Evolutionary conservation across 2,113 vertebrate species (phyloP).

Genomic region (Semnornis frantzii): DNA sequence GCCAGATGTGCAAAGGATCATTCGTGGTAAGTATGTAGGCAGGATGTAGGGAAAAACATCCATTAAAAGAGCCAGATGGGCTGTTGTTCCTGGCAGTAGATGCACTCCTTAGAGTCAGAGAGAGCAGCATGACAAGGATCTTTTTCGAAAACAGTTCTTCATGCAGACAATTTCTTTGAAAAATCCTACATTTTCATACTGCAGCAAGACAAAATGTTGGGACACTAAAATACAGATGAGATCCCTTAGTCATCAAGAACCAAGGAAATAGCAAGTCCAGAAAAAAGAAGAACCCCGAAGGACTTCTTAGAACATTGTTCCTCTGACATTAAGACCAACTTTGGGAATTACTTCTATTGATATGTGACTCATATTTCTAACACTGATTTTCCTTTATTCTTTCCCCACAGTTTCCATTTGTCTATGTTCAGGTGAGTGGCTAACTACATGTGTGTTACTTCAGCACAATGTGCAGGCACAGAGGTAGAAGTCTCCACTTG

Average conservation of each 20-base stretch:
- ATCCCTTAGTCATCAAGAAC: background rate
- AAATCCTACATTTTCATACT: background rate
- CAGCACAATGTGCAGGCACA: background rate
- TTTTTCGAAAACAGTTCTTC: background rate
- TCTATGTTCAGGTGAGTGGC: conserved; percentile 40
- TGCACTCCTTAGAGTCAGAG: background rate
- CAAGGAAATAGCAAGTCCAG: background rate
- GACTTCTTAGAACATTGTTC: background rate
- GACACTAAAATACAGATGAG: background rate
- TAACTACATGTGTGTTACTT: background rate
- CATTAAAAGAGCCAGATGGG: background rate
- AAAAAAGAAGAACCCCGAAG: background rate
- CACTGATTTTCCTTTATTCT: background rate
- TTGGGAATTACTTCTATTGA: background rate
- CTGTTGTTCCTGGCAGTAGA: background rate
- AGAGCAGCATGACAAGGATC: background rate
- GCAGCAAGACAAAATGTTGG: background rate
- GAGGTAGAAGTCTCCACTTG: background rate
- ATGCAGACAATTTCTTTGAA: background rate
- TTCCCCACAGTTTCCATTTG: conserved; percentile 43
- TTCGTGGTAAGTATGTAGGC: background rate
- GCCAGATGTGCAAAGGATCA: background rate
- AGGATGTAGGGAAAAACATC: background rate
- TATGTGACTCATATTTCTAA: background rate
- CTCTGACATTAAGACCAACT: background rate